Base-by-base conservation (phyloP, 2,888 invertebrate genomes). In the Orthonychiurus folsomi region DNA sequence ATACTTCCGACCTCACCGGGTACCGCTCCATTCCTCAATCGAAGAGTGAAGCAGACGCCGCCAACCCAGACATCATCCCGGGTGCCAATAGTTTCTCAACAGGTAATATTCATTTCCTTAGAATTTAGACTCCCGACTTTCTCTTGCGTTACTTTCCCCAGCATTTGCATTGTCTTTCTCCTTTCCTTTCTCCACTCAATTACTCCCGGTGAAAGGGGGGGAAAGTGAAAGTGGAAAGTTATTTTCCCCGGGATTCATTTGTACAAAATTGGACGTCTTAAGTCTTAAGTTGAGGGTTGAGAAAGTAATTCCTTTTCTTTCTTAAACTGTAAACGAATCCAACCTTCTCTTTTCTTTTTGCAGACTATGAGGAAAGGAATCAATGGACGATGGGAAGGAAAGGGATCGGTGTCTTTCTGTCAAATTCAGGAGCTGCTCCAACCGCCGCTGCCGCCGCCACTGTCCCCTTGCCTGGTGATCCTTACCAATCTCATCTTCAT, bases 51-150 rank as follows among this genome's bases (percentile, higher is more conserved):
- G 66, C 65, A 56, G 70, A 71, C 67, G 12, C 47, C n/a, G 67
- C 71, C 60, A 73, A 73, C 64, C 73, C 73, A 50, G 73, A 73
- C 66, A 71, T 73, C 62, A 71, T 73, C 60, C 70, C 71, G 53
- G 73, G 70, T 69, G 71, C 70, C 68, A 73, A 73, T 63, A 69
- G 66, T 63, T 73, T 67, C 64, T 67, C 70, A 62, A 67, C 69
- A 65, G 72, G 72, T 72, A 62, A 67, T 53, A n/a, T 3, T 20
- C 59, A 21, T 48, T 21, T 18, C 48, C n/a, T 21, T 21, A 12
- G 52, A 52, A n/a, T 52, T 20, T 23, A 5, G 24, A 5, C 20
- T 5, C 3, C n/a, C 9, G 5, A 52, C 52, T 52, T 52, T n/a
- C 3, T 52, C 37, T 37, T 37, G 15, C 5, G 37, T 37, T 37